Percentiles rank a stretch among this genome's conserved stretches.
These are phyloP conservation scores for Brenthis hecate DNA, from an alignment of 2,888 invertebrate genomes.

Conservation along the genomic window DNA sequence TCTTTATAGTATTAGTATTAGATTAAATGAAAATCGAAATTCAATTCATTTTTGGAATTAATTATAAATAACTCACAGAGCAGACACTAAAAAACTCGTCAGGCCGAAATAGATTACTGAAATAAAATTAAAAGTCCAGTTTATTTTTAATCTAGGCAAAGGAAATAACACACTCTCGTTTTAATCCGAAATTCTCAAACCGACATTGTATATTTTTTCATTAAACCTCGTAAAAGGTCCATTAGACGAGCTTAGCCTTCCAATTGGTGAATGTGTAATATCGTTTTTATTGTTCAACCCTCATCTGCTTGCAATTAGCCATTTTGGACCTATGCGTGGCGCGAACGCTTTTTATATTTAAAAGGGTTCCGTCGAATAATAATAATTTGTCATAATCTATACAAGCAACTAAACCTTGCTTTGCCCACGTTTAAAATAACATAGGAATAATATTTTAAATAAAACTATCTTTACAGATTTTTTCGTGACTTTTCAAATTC, in stretches of 20 bases:
- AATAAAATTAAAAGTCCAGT: constrained; percentile 8
- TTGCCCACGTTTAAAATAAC: not conserved
- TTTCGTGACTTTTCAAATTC: too few species aligned
- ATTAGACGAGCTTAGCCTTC: constrained; percentile 32
- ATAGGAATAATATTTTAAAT: too few species aligned
- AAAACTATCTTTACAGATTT: too few species aligned
- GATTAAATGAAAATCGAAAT: too few species aligned
- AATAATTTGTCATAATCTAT: constrained; percentile 10
- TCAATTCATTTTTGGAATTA: not conserved
- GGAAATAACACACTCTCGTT: constrained; percentile 8
- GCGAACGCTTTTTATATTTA: constrained; percentile 17
- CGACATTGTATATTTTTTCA: constrained; percentile 25
- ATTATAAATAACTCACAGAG: not conserved
- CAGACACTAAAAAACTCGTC: constrained; percentile 9
- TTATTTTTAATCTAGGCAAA: constrained; percentile 11
- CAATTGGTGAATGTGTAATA: constrained; percentile 37
- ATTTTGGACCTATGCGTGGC: constrained; percentile 14
- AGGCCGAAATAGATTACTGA: constrained; percentile 2
- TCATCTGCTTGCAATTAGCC: constrained; percentile 37
- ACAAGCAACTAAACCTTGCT: not conserved
- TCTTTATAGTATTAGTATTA: too few species aligned
- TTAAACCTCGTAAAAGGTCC: constrained; percentile 25
- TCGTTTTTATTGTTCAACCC: constrained; percentile 35
- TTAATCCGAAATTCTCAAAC: constrained; percentile 12
- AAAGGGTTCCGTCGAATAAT: constrained; percentile 10